Evolutionary conservation across 2,113 vertebrate species (phyloP), one percentile per base, ranked within the genome.

Genomic region (Sinocyclocheilus rhinocerous): DNA sequence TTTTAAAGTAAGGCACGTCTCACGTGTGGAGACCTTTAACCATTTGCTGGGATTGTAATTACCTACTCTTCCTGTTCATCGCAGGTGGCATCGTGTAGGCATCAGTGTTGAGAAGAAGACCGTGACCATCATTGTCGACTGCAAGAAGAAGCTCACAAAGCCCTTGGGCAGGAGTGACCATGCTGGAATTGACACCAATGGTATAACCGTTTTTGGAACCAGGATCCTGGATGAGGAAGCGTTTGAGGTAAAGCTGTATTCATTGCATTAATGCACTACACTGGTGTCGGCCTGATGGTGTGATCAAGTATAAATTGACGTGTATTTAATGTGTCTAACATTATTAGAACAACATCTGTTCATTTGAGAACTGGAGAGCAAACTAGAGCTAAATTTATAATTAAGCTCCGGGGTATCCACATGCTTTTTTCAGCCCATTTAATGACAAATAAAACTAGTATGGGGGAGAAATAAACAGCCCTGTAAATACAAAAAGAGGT

Each of bases 51-150:
- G 7, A 12, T 36, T 48, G 61, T 16, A 57, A 76, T 4, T 22
- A 13, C 18, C 83, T 8, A 72, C 61, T 50, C 76, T 36, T 39
- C 29, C 42, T 88, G 16, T 87, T 50, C 83, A 87, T 79, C 3
- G 86, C 89, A 99, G 98, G 94, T 99, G 98, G 98, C 98, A 99
- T 92, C 96, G 97, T 59, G 95, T 99, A 59, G 98, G 97, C 70
- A 97, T 99, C 92, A 99, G 98, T 2, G 97, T 99, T 88, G 97
- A 99, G 93, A 97, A 97, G 94, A 97, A 97, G 92, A 97, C 94
- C 15, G 97, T 97, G 92, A 99, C 97, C n/a, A 96, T 99, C 94
- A 96, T 98, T 85, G 95, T 98, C 67, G 98, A 99, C 90, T 99
- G 98, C 93, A 98, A 97, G 90, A 98, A 96, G 93, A 99, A 96